Evolutionary conservation across 1,140 invertebrate species (phyloP).

Genomic region (Megalonaias nervosa): DNA sequence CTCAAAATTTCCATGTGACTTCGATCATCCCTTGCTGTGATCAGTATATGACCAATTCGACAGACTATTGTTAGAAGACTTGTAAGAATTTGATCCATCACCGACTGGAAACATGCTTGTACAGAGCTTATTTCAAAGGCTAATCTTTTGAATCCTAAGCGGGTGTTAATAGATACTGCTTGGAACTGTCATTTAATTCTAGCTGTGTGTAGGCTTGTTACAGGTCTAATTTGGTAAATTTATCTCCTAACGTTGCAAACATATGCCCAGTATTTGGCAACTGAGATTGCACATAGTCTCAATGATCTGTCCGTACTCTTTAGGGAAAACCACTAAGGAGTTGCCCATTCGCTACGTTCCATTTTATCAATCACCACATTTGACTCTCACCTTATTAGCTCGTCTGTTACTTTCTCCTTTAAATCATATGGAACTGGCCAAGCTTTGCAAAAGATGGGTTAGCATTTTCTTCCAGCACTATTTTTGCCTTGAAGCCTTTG

Average conservation of each 20-base stretch:
- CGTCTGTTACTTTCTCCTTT: conserved; percentile 60
- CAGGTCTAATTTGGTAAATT: conserved; percentile 60
- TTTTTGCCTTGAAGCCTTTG: conserved; percentile 13
- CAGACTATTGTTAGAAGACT: conserved; percentile 18
- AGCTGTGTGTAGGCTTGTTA: conserved; percentile 58
- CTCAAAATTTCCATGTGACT: conserved; percentile 1
- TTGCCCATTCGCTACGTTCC: conserved; percentile 71
- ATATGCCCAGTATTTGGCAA: conserved; percentile 31
- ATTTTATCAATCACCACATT: conserved; percentile 68
- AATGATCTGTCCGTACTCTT: conserved; percentile 7
- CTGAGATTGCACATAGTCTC: conserved; percentile 32
- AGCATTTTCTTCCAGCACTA: conserved; percentile 8
- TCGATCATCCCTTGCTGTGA: conserved; percentile 15
- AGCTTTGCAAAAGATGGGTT: conserved; percentile 32
- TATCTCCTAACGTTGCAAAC: conserved; percentile 34
- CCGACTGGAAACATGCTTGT: conserved; percentile 73
- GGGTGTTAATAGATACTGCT: conserved; percentile 61
- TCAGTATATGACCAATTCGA: conserved; percentile 33
- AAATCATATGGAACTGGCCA: conserved; percentile 67
- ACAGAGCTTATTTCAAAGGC: conserved; percentile 73
- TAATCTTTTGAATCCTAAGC: conserved; percentile 71
- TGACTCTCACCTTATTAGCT: conserved; percentile 64
- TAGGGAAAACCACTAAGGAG: conserved; percentile 70
- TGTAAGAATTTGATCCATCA: conserved; percentile 56
- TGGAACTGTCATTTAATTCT: conserved; percentile 49